phyloP scores from a whole-genome alignment of 2,113 vertebrate genomes.

The Fulmarus glacialis region DNA sequence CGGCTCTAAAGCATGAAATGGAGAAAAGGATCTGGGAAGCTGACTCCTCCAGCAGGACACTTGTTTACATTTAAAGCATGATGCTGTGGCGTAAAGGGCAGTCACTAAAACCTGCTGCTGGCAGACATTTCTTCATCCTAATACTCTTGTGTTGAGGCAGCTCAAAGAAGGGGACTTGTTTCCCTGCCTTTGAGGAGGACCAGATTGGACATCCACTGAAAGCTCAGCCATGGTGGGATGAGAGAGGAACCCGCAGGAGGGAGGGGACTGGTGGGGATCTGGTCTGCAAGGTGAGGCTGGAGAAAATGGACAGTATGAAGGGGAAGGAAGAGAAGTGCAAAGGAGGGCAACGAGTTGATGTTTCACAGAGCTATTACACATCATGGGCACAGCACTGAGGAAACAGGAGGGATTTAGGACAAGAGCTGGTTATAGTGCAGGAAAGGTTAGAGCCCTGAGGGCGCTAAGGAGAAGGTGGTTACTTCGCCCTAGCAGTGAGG shows the following conservation, averaged over 20 bases:
- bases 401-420: not conserved
- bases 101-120: not conserved
- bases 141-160: not conserved
- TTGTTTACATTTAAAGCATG: not conserved
- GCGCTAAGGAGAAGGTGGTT: not conserved
- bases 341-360: not conserved
- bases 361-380: not conserved
- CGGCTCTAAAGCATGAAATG: not conserved
- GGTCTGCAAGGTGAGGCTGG: not conserved
- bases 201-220: not conserved
- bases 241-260: not conserved
- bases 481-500: rapidly evolving
- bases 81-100: not conserved
- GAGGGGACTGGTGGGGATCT: not conserved
- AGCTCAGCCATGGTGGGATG: not conserved
- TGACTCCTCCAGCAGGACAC: not conserved
- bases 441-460: not conserved
- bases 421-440: not conserved
- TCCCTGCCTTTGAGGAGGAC: not conserved
- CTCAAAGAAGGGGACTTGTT: not conserved
- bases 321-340: not conserved
- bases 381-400: not conserved
- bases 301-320: not conserved
- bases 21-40: not conserved
- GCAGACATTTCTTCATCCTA: not conserved